Evolutionary conservation across 2,888 invertebrate species (phyloP), one percentile per base, ranked within the genome.

Genomic region (Lumbricus terrestris): DNA sequence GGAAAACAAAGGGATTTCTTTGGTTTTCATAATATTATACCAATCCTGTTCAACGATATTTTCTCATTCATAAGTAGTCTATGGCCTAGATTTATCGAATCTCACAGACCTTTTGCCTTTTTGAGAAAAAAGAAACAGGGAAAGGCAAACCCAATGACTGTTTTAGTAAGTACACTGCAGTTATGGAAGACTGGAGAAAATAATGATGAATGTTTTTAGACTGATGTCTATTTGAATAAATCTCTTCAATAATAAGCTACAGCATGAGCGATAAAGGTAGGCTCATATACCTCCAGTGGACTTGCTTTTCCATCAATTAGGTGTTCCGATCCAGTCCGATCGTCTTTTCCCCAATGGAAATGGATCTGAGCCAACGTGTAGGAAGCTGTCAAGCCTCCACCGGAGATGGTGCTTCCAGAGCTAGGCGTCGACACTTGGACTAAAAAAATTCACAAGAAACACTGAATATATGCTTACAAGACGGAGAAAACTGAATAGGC

Each of bases 321-420:
- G 35, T 85, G 85, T 85, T 85, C 85, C 35, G 85, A 85, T 37
- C 85, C 85, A 20, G 20, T 33, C 1, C 6, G 35, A 35, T 85
- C 34, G 34, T 85, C 16, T 8, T 23, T 85, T 85, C 85, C 85
- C 85, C 85, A 89, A 34, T 89, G 89, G 37, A 89, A 89, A 82
- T 89, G 89, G 69, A 89, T 33, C 89, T 89, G 89, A n/a, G 33
- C 69, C 89, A 89, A 54, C 8, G 29, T 89, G 37, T 89, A 89
- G 13, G 47, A 20, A n/a, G 20, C n/a, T n/a, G n/a, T 18, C 40
- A 90, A 88, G 34, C 38, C 47, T 6, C 88, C 88, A 34, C 88
- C 90, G 33, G 88, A 37, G 29, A 90, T 47, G 35, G 33, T 8
- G 20, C 5, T 33, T 35, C 16, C 35, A 18, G 85, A 85, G 35